Evolutionary conservation across 2,888 invertebrate species (phyloP).

Genomic region (Scaptomyza flava): DNA sequence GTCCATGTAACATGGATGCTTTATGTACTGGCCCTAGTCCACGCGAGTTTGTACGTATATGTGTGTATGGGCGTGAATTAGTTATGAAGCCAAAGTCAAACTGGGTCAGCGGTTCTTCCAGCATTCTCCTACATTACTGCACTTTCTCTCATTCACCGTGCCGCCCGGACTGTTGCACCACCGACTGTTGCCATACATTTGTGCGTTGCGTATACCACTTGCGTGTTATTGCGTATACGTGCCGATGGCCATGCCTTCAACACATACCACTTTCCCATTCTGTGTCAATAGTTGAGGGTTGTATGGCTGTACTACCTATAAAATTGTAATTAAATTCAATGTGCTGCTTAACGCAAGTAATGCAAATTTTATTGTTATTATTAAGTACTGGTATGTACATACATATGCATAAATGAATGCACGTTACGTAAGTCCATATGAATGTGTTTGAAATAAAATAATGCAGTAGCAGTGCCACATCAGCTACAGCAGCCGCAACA

Average conservation of each 20-base stretch:
- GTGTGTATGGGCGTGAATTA: conserved; percentile 71
- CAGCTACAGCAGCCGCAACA: conserved; percentile 9
- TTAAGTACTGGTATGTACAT: neutral
- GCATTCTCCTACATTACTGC: conserved; percentile 34
- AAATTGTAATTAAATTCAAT: conserved; percentile 75
- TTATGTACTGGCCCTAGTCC: conserved; percentile 64
- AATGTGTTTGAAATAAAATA: conserved; percentile 17
- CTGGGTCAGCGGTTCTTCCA: conserved; percentile 73
- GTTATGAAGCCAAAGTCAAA: conserved; percentile 81
- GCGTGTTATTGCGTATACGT: conserved; percentile 74
- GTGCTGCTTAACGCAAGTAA: conserved; percentile 42
- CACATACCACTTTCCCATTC: conserved; percentile 19
- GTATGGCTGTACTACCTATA: conserved; percentile 54
- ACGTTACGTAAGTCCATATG: conserved; percentile 1
- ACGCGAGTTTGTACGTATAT: conserved; percentile 19
- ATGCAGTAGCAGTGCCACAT: conserved; percentile 14
- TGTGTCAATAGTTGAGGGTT: conserved; percentile 60
- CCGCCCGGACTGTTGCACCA: conserved; percentile 26
- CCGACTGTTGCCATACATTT: conserved; percentile 62
- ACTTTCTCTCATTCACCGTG: conserved; percentile 10
- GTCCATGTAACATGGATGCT: conserved; percentile 73
- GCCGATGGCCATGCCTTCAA: conserved; percentile 42
- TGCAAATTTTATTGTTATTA: conserved; percentile 51
- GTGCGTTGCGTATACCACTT: conserved; percentile 55
- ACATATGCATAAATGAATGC: neutral